Base-by-base conservation (phyloP, 1,140 invertebrate species). In the Drosophila insularis region DNA sequence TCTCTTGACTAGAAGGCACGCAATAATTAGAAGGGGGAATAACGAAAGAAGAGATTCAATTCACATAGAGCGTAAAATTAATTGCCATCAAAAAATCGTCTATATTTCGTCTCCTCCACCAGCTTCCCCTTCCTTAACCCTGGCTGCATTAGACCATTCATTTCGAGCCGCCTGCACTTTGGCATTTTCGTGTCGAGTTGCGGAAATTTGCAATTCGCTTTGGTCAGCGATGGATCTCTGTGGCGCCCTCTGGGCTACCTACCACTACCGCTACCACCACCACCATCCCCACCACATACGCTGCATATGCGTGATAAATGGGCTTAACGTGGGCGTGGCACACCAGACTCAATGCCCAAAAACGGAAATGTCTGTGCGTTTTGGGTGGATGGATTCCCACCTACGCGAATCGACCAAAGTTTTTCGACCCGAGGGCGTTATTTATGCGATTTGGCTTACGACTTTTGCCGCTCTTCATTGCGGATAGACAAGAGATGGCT, bases 271-370 rank as follows among this genome's bases (percentile, higher is more conserved):
- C 14, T 31, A 23, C 14, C 13, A 50, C 63, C 35, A 74, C 50
- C 31, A 37, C 55, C 55, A 32, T 35, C 31, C 14, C 31, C 21
- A 56, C 63, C 63, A 74, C 63, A 66, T 68, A 37, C 35, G 68
- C 64, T 71, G 64, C 76, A 73, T 78, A 78, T 78, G 68, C 68
- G 72, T 78, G 72, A 78, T 78, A 75, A 75, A 78, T 78, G 76
- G 71, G 73, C 68, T 63, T 65, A 62, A 43, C 71, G 71, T 66
- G 46, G 66, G 67, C 58, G 67, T 77, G 65, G 58, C 61, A 14
- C 3, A 11, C 31, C 31, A 37, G 10, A 37, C 35, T 19, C 55
- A 58, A 58, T 58, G 55, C n/a, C 55, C 35, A 37, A 54, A 61
- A 50, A 54, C 71, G 76, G 76, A 75, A 78, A 78, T 78, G 63